Conservation (phyloP, 2,797 vertebrate genomes). For the Triplophysa yarkandensis region DNA sequence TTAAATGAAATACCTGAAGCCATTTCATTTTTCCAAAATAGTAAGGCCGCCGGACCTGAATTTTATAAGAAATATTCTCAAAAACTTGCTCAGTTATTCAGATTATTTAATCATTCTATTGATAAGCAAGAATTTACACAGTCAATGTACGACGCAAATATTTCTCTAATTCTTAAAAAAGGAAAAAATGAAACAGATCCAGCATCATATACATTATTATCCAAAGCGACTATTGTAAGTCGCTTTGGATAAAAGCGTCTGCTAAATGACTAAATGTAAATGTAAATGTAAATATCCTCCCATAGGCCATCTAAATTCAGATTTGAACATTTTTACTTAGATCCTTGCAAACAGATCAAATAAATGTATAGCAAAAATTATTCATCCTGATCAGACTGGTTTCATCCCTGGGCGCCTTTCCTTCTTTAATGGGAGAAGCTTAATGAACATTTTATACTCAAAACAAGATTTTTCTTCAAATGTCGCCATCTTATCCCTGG, state of each 20-base stretch:
- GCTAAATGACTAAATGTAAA: too few relatives aligned
- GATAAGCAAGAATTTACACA: neutral
- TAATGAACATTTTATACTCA: neutral
- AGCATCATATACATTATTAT: too few relatives aligned
- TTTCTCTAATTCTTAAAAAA: neutral
- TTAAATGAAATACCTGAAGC: neutral
- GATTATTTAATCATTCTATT: too few relatives aligned
- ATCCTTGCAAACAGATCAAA: neutral
- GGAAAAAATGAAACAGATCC: conserved; percentile 11
- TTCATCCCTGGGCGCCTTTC: neutral
- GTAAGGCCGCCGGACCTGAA: neutral
- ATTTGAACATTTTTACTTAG: neutral
- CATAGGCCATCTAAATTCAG: neutral
- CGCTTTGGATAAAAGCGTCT: too few relatives aligned
- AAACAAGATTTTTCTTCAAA: neutral
- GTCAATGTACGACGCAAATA: neutral
- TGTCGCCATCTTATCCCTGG: neutral
- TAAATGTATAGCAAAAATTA: neutral
- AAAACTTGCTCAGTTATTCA: neutral
- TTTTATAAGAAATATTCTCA: conserved; percentile 2
- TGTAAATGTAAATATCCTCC: too few relatives aligned
- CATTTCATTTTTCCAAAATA: neutral
- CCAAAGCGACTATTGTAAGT: too few relatives aligned
- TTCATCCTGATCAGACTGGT: neutral
- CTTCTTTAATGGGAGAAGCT: neutral